Percentiles rank a stretch among this genome's conserved stretches.
Evolutionary conservation across 2,888 invertebrate genomes (phyloP).

Genomic region (Sipunculus nudus): DNA sequence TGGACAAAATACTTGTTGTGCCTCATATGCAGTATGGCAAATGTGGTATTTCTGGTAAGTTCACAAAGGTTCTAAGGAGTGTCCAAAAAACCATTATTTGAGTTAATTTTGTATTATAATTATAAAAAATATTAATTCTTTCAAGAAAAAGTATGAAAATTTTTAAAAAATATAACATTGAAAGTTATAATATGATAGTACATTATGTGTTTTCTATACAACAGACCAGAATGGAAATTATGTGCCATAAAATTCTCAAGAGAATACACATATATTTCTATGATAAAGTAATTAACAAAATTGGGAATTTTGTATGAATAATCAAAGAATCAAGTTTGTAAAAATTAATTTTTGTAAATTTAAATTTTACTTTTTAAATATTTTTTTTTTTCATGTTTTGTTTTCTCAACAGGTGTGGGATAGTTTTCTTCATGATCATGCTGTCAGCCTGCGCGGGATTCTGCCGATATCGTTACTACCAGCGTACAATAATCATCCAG

Average conservation of each 20-base stretch:
- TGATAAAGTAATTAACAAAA: not conserved
- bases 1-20: conserved; percentile 59
- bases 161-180: no score
- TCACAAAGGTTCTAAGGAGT: not conserved
- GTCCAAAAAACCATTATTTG: not conserved
- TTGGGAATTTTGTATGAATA: not conserved
- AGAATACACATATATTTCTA: not conserved
- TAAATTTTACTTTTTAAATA: no score
- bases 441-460: conserved; percentile 54
- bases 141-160: no score
- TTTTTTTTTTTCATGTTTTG: conserved; percentile 5
- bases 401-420: conserved; percentile 52
- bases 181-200: no score
- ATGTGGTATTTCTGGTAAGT: conserved; percentile 64
- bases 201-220: no score
- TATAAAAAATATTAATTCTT: no score
- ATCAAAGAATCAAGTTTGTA: not conserved
- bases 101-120: no score
- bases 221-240: no score
- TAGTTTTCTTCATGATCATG: conserved; percentile 53
- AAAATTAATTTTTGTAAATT: no score
- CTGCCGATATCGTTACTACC: conserved; percentile 49
- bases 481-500: conserved; percentile 44
- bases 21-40: conserved; percentile 60
- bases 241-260: not conserved